Conservation (phyloP, 2,113 vertebrate genomes). For the Indicator maculatus region DNA sequence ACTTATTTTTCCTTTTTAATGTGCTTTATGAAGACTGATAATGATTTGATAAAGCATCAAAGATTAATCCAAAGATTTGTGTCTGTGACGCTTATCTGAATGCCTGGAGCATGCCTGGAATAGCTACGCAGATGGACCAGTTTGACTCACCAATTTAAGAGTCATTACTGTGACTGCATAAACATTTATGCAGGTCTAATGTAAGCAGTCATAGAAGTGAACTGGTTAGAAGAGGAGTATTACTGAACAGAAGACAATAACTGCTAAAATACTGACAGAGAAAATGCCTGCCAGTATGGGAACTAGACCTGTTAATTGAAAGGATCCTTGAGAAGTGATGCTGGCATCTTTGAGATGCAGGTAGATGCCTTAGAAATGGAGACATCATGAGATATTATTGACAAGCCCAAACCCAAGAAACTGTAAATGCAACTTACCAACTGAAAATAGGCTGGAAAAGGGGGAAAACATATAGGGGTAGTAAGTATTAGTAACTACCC, state of each 20-base stretch:
- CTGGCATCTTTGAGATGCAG: background rate
- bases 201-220: background rate
- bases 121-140: background rate
- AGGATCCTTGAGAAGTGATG: background rate
- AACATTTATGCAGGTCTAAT: background rate
- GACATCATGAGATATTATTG: background rate
- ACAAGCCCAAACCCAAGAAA: background rate
- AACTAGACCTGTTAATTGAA: background rate
- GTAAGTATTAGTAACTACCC: background rate
- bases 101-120: background rate
- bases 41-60: background rate
- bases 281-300: background rate
- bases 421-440: background rate
- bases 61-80: background rate
- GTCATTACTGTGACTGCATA: background rate
- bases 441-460: background rate
- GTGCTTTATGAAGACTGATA: background rate
- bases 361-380: background rate
- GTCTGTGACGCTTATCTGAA: background rate
- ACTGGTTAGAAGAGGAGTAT: background rate
- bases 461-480: background rate
- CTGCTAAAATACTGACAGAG: background rate
- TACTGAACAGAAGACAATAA: background rate
- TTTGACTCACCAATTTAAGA: background rate
- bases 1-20: background rate